Conservation (phyloP, 2,888 invertebrate genomes). For the Lasiommata megera region DNA sequence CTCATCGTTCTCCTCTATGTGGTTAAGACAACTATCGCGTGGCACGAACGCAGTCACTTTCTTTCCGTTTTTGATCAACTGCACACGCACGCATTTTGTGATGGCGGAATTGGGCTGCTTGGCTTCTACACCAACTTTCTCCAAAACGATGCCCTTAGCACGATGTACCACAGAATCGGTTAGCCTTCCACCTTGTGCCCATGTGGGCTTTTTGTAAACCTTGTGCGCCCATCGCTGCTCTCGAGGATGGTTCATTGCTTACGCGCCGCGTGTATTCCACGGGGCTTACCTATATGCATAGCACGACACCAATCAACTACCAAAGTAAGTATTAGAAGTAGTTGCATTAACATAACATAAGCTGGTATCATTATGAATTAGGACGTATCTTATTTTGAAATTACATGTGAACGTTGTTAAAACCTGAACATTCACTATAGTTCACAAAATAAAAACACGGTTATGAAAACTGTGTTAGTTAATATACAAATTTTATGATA, state of each 20-base stretch:
- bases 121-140: slow-evolving; percentile 99
- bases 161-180: slow-evolving; percentile 99
- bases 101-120: slow-evolving; percentile 99
- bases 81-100: slow-evolving; percentile 99
- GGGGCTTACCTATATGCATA: slow-evolving; percentile 94
- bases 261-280: slow-evolving; percentile 98
- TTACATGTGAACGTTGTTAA: too few species aligned
- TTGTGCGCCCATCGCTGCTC: slow-evolving; percentile 99
- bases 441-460: too few species aligned
- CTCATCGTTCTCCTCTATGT: slow-evolving; percentile 99
- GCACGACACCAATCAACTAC: slow-evolving; percentile 81
- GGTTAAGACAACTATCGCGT: slow-evolving; percentile 99
- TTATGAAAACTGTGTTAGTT: too few species aligned
- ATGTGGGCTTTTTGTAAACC: slow-evolving; percentile 99
- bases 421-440: too few species aligned
- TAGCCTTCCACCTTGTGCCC: slow-evolving; percentile 99
- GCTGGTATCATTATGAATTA: too few species aligned
- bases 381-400: too few species aligned
- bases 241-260: slow-evolving; percentile 98
- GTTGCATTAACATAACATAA: too few species aligned
- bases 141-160: slow-evolving; percentile 99
- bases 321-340: too few species aligned
- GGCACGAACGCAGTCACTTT: slow-evolving; percentile 99
- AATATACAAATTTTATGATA: too few species aligned
- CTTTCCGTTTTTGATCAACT: slow-evolving; percentile 99